A percentile compares a stretch with the other conserved stretches of the same genome.
Evolutionary conservation across 2,113 vertebrate genomes (phyloP).

Genomic region (Leucosticte australis): DNA sequence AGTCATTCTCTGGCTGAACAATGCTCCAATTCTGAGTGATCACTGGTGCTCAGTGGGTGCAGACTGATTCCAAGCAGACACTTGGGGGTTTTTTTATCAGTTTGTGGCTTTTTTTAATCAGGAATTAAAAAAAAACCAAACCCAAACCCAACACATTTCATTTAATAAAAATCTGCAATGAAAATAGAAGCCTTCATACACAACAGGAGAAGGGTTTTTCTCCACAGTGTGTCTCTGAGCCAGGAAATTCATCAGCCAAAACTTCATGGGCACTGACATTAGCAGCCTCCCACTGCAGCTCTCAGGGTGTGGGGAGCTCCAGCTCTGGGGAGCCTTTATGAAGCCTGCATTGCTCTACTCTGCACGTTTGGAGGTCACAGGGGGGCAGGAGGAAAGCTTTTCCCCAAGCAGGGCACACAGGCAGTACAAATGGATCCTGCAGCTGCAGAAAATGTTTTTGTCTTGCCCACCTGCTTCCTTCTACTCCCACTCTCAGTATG

Average conservation of each 20-base stretch:
- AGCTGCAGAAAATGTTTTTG: neutral
- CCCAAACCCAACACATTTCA: neutral
- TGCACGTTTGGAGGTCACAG: neutral
- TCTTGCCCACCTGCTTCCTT: neutral
- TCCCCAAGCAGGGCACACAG: neutral
- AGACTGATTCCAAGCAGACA: neutral
- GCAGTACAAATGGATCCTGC: neutral
- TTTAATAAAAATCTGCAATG: neutral
- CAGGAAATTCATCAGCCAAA: neutral
- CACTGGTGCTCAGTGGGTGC: neutral
- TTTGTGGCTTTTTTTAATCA: neutral
- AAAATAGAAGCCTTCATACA: neutral
- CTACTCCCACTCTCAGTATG: neutral
- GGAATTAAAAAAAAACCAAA: neutral
- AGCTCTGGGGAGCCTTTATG: neutral
- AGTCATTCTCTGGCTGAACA: neutral
- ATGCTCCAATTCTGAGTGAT: neutral
- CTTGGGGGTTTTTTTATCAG: neutral
- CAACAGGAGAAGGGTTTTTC: neutral
- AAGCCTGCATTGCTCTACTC: neutral
- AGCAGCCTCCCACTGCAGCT: neutral
- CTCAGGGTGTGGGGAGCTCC: neutral
- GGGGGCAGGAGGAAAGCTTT: neutral
- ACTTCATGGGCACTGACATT: neutral
- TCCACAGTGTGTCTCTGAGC: neutral